These are phyloP conservation scores for Drosophila cardini DNA, from an alignment of 1,140 invertebrate genomes.

Conservation along the genomic window DNA sequence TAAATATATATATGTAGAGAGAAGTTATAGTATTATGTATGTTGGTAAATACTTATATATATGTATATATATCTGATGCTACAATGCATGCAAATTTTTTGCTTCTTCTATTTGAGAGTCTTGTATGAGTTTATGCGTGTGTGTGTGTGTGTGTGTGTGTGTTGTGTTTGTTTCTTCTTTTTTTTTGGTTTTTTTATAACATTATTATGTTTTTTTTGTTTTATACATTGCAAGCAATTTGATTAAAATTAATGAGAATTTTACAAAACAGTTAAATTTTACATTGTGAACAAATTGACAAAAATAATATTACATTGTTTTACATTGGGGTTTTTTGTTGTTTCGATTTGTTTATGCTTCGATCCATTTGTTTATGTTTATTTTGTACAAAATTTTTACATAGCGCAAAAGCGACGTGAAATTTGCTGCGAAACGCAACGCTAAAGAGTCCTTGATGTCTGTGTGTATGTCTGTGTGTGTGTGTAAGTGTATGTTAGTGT, in stretches of 20 bases:
- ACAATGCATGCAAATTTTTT: constrained; percentile 37
- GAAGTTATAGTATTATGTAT: constrained; percentile 14
- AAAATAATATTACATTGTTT: constrained; percentile 59
- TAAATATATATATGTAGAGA: constrained; percentile 17
- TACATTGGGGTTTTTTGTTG: constrained; percentile 59
- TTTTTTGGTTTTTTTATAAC: constrained; percentile 21
- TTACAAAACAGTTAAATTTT: constrained; percentile 68
- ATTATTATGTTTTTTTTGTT: constrained; percentile 32
- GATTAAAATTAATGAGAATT: constrained; percentile 69
- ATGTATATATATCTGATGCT: constrained; percentile 22
- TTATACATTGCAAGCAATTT: constrained; percentile 52
- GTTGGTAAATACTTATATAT: not conserved
- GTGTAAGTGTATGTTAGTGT: constrained; percentile 35
- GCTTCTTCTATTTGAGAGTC: constrained; percentile 32
- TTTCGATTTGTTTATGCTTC: constrained; percentile 1
- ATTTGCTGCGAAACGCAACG: constrained; percentile 59
- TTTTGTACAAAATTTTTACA: constrained; percentile 82
- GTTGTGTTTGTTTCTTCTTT: constrained; percentile 21
- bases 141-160: constrained; percentile 20
- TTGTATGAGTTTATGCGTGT: constrained; percentile 27
- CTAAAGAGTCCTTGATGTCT: constrained; percentile 60
- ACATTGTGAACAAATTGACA: constrained; percentile 72
- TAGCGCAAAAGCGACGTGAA: constrained; percentile 78
- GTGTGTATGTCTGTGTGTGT: constrained; percentile 40
- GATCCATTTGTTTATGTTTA: constrained; percentile 27